Percentiles rank a stretch among this genome's conserved stretches.
phyloP scores from a whole-genome alignment of 1,140 invertebrate genomes.

The Cydia strobilella region DNA sequence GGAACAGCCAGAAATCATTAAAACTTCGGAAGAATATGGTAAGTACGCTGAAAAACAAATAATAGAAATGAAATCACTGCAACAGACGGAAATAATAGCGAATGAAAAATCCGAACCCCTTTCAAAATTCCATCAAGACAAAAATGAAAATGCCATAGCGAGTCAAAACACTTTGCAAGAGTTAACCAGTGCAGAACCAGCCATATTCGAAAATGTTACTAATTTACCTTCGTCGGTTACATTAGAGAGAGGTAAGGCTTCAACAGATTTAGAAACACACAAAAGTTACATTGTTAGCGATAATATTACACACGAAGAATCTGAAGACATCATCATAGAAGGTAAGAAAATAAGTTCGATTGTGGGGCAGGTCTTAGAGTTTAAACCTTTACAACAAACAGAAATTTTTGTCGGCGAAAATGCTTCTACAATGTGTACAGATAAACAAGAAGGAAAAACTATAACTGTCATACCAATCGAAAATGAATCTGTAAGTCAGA shows the following conservation, averaged over 20 bases:
- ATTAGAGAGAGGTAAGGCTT: constrained; percentile 46
- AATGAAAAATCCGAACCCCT: constrained; percentile 46
- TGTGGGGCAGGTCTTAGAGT: constrained; percentile 49
- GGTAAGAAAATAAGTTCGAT: constrained; percentile 40
- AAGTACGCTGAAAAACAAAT: constrained; percentile 51
- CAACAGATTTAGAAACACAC: constrained; percentile 50
- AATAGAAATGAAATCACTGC: constrained; percentile 52
- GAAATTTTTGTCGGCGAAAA: constrained; percentile 57
- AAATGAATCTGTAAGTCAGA: constrained; percentile 55
- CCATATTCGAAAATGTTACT: constrained; percentile 49
- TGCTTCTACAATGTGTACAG: constrained; percentile 38
- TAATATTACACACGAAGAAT: constrained; percentile 51
- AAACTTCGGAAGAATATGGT: constrained; percentile 32
- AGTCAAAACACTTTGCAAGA: constrained; percentile 46
- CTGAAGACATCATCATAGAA: constrained; percentile 41
- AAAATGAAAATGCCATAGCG: constrained; percentile 47
- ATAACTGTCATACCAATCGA: constrained; percentile 44
- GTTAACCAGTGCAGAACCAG: constrained; percentile 45
- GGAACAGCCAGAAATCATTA: constrained; percentile 38
- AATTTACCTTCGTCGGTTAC: constrained; percentile 39
- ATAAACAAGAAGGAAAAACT: constrained; percentile 42
- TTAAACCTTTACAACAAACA: constrained; percentile 57
- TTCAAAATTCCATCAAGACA: constrained; percentile 32
- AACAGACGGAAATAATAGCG: constrained; percentile 52
- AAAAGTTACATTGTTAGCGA: constrained; percentile 55